Evolutionary conservation across 2,797 vertebrate genomes (phyloP).

Genomic region (Enteromius anoplus): DNA sequence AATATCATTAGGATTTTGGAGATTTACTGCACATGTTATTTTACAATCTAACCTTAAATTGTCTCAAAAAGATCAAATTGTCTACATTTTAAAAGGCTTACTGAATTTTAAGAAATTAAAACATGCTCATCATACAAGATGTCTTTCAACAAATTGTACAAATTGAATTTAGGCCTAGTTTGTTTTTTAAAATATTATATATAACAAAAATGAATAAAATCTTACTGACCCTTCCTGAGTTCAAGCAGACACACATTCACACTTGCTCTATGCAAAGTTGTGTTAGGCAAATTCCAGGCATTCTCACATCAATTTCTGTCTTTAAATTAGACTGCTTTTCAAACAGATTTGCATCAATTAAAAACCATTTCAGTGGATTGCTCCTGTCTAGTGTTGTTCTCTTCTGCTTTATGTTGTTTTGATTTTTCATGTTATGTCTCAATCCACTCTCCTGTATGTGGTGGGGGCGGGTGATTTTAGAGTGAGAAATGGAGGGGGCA

Average conservation of each 20-base stretch:
- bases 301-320: background rate
- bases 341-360: conserved; percentile 7
- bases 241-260: background rate
- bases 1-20: background rate
- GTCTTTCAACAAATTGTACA: background rate
- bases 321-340: background rate
- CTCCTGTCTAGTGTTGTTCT: background rate
- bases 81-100: background rate
- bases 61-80: background rate
- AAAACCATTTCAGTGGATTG: conserved; percentile 15
- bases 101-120: background rate
- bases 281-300: background rate
- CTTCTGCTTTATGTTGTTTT: background rate
- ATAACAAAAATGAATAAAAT: background rate
- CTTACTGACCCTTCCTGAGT: background rate
- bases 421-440: conserved; percentile 39
- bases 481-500: conserved; percentile 32
- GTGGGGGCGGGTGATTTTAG: conserved; percentile 46
- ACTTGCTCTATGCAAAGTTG: background rate
- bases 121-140: background rate
- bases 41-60: background rate
- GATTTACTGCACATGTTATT: background rate
- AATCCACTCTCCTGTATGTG: conserved; percentile 33
- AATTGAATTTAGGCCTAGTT: background rate
- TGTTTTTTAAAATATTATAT: background rate